phyloP scores from a whole-genome alignment of 2,888 invertebrate genomes.

The Physocephala rufipes region DNA sequence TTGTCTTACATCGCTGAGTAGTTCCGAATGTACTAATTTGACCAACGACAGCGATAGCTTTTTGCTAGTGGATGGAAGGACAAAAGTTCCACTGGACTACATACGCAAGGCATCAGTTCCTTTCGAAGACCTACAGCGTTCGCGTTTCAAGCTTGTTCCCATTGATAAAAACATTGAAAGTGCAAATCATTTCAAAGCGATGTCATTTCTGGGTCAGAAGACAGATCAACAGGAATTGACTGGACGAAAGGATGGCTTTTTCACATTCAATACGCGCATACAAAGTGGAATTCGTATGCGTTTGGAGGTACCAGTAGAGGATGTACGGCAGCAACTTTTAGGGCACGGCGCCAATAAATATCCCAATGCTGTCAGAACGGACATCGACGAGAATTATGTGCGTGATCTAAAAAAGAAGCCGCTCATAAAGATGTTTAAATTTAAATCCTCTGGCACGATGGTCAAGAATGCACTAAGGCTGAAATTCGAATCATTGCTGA shows the following conservation, averaged over 20 bases:
- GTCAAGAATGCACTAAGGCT: constrained; percentile 59
- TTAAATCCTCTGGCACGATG: constrained; percentile 54
- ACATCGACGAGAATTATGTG: constrained; percentile 63
- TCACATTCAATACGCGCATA: constrained; percentile 59
- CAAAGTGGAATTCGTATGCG: constrained; percentile 59
- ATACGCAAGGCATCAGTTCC: constrained; percentile 62
- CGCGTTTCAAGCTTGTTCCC: constrained; percentile 54
- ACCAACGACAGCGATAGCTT: constrained; percentile 63
- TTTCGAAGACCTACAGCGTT: constrained; percentile 61
- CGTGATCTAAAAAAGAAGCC: constrained; percentile 59
- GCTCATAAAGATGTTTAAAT: constrained; percentile 56
- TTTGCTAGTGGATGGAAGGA: constrained; percentile 56
- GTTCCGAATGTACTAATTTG: constrained; percentile 62
- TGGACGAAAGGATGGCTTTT: constrained; percentile 58
- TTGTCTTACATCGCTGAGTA: constrained; percentile 60
- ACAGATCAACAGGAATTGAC: constrained; percentile 55
- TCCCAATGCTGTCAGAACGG: constrained; percentile 57
- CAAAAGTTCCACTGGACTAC: constrained; percentile 62
- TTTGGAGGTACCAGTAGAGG: constrained; percentile 56
- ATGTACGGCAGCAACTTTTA: constrained; percentile 53
- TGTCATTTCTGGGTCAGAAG: constrained; percentile 61
- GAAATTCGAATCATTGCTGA: constrained; percentile 61
- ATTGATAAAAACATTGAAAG: constrained; percentile 57
- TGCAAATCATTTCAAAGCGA: constrained; percentile 55
- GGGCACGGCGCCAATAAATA: constrained; percentile 53